Evolutionary conservation across 30 jellyfish, hydroid and myxozoan genomes (phyloP), one percentile per base, ranked within the genome.

Genomic region (Sanderia malayensis): DNA sequence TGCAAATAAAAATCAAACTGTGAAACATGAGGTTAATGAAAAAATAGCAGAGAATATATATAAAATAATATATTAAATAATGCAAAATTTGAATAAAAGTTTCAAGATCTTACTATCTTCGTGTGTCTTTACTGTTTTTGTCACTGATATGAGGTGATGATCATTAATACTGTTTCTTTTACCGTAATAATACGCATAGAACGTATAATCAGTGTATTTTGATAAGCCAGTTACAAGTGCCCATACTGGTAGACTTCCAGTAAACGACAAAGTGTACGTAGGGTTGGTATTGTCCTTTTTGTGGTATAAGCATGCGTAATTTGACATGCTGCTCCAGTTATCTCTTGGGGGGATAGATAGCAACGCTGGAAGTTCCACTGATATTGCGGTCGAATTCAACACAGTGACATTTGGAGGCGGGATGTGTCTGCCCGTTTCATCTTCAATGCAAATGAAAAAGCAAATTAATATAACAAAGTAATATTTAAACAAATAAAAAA

Each of bases 111-210:
- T 37, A 37, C 52, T 13, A 37, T 37, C 52, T 37, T 37, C 52
- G 13, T 37, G 10, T 4, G 52, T 37, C 52, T 37, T 37, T 37
- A 37, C 13, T 37, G 6, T 13, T 37, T 6, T 4, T 37, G 10
- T 37, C 13, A 6, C 52, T 4, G 52, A 37, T 37, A 37, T 37
- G n/a, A 13, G 58, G 53, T 78, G 64, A 25, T 78, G 76, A 4
- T 64, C 89, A 1, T 30, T 23, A 8, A 71, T 66, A 45, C 75
- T 9, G 23, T 53, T 23, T 1, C 64, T 32, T 11, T 28, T 26
- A n/a, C 89, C 89, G 52, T 26, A 78, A 53, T 46, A 78, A 25
- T 55, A 78, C 29, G 70, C n/a, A 55, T 78, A 78, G 32, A 78
- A 6, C 17, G 15, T n/a, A 49, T 78, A 78, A 25, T 30, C 70